Percentiles rank a stretch among this genome's conserved stretches.
These are phyloP conservation scores for Caenorhabditis virilis DNA, from an alignment of 2,888 invertebrate genomes.

Conservation along the genomic window DNA sequence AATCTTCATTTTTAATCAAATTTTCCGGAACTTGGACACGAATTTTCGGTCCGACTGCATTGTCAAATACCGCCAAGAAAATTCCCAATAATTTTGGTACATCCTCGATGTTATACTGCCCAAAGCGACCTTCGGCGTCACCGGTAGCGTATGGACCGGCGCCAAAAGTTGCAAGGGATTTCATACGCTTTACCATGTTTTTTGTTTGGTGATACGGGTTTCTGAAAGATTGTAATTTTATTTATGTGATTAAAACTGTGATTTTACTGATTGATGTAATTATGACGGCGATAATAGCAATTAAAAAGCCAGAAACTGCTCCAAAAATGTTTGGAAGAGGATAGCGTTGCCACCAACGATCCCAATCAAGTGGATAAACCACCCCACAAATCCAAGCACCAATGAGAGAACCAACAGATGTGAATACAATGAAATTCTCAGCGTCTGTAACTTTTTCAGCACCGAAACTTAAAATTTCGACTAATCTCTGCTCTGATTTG, in stretches of 20 bases:
- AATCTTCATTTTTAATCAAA: not conserved
- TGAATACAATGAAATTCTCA: not conserved
- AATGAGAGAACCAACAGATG: conserved; percentile 71
- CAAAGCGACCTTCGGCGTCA: conserved; percentile 37
- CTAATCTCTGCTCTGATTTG: conserved; percentile 5
- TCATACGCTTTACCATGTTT: conserved; percentile 36
- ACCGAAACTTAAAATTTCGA: conserved; percentile 4
- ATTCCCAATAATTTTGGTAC: conserved; percentile 57
- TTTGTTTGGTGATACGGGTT: conserved; percentile 5
- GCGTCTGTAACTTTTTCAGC: not conserved
- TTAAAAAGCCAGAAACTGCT: conserved; percentile 22
- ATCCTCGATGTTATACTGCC: conserved; percentile 40
- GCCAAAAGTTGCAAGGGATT: conserved; percentile 36
- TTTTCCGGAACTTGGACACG: conserved; percentile 51
- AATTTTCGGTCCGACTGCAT: conserved; percentile 55
- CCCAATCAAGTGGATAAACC: conserved; percentile 88
- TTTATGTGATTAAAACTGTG: too few species aligned
- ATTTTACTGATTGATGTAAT: too few species aligned
- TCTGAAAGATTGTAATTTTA: too few species aligned
- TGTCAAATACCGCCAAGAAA: conserved; percentile 65
- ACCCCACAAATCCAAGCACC: conserved; percentile 85
- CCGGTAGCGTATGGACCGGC: conserved; percentile 39
- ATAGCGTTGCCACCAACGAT: conserved; percentile 80
- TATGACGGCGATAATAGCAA: too few species aligned
- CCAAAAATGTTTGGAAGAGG: conserved; percentile 47